Evolutionary conservation across 2,113 vertebrate genomes (phyloP), one percentile per base, ranked within the genome.

Genomic region (Limanda limanda): DNA sequence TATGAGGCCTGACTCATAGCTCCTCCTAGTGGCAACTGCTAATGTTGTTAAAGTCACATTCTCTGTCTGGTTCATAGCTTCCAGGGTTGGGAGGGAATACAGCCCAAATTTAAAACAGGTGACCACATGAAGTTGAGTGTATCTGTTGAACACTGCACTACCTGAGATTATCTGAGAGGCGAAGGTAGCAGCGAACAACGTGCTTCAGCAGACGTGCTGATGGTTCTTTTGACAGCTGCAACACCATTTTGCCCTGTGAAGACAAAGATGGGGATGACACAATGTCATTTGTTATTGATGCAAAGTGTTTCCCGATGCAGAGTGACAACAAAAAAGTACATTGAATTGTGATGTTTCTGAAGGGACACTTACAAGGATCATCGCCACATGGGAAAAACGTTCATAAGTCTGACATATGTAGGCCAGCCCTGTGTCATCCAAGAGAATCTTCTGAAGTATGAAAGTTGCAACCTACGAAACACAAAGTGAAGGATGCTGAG

Each of bases 331-430:
- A 54, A 51, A 51, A 23, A 4, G 9, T n/a, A 18, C 27, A 48
- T 27, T 9, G 2, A 21, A 63, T 23, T 17, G 11, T 31, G 18
- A n/a, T 8, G 0, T 60, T 17, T 47, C 7, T 18, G 2, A 17
- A 2, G 3, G 6, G 45, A 42, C 18, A 90, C 95, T 94, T 89
- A 99, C 98, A 91, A 99, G 94, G 87, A 99, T 99, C 97, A 99
- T 99, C 75, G 97, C 97, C 76, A 99, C 97, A 5, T 99, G 97
- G 66, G 98, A 99, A 92, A 99, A 99, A 47, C 97, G 95, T 71
- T 99, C 97, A 0, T 99, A 99, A 0, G 97, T 99, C 93, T 99
- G 98, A 88, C 97, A 99, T 84, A 99, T 98, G 20, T 99, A 99
- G 9, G 98, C 97, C 89, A 99, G 92, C 4, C 97, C 98, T 48